These are phyloP conservation scores for Drosophila orosa DNA, from an alignment of 1,140 invertebrate species.

Conservation along the genomic window DNA sequence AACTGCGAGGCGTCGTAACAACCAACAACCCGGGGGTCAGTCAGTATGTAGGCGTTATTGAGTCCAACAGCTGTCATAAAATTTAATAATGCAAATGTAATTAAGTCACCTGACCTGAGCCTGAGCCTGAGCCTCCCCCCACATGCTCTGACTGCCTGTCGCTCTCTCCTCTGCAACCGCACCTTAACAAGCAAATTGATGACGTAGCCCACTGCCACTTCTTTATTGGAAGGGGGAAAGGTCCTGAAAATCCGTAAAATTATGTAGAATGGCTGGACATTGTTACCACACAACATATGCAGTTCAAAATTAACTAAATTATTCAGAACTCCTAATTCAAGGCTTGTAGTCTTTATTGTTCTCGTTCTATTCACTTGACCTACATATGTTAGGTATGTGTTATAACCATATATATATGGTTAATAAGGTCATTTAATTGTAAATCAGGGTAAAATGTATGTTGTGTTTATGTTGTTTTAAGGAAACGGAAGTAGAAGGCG, in stretches of 20 bases:
- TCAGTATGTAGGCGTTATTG: slow-evolving; percentile 54
- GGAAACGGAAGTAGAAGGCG: no score
- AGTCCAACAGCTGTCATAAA: slow-evolving; percentile 72
- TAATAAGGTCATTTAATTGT: no score
- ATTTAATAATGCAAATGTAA: slow-evolving; percentile 83
- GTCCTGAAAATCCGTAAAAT: not conserved
- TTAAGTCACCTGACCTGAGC: slow-evolving; percentile 61
- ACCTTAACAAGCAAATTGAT: slow-evolving; percentile 41
- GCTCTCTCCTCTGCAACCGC: slow-evolving; percentile 9
- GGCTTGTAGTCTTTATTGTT: not conserved
- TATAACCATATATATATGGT: not conserved
- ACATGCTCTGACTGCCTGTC: not conserved
- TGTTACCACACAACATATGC: not conserved
- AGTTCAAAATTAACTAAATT: not conserved
- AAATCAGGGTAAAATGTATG: no score
- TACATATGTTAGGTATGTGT: no score
- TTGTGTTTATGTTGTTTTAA: no score
- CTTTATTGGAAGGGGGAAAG: no score
- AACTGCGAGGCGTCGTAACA: slow-evolving; percentile 15
- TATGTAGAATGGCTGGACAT: slow-evolving; percentile 4
- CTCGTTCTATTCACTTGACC: slow-evolving; percentile 7
- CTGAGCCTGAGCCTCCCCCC: slow-evolving; percentile 9
- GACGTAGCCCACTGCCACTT: not conserved
- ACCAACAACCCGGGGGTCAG: slow-evolving; percentile 23
- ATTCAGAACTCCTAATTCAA: not conserved